Evolutionary conservation across 2,113 vertebrate species (phyloP).

Genomic region (Leucopsar rothschildi): DNA sequence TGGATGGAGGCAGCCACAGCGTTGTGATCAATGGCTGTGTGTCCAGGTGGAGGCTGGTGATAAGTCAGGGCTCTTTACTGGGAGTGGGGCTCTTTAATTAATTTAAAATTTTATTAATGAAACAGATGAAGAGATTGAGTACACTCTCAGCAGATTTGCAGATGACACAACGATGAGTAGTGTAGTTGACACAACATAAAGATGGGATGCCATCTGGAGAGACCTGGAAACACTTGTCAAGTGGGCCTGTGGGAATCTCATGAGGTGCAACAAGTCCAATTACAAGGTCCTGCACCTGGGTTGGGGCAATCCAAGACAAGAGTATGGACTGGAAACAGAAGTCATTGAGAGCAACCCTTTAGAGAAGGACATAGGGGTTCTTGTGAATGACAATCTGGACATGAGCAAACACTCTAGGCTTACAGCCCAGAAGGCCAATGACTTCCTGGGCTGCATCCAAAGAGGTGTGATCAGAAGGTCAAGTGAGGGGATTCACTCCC

Average conservation of each 20-base stretch:
- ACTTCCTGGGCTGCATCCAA: neutral
- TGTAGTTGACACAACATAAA: neutral
- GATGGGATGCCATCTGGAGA: neutral
- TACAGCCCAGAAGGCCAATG: neutral
- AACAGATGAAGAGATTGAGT: accelerated
- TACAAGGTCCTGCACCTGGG: neutral
- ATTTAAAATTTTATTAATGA: neutral
- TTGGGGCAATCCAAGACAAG: neutral
- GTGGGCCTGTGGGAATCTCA: neutral
- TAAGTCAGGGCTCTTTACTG: neutral
- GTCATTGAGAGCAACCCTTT: neutral
- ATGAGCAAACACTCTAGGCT: neutral
- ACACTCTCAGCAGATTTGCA: neutral
- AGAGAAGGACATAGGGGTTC: neutral
- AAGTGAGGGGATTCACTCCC: neutral
- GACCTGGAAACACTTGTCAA: neutral
- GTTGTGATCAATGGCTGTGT: neutral
- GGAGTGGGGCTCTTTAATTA: accelerated
- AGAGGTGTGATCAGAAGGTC: neutral
- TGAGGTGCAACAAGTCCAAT: neutral
- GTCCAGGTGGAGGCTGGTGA: neutral
- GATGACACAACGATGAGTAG: neutral
- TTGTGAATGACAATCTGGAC: neutral
- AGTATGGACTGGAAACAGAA: neutral
- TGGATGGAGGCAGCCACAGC: neutral